Evolutionary conservation across 2,113 vertebrate species (phyloP).

Genomic region (Mohoua ochrocephala): DNA sequence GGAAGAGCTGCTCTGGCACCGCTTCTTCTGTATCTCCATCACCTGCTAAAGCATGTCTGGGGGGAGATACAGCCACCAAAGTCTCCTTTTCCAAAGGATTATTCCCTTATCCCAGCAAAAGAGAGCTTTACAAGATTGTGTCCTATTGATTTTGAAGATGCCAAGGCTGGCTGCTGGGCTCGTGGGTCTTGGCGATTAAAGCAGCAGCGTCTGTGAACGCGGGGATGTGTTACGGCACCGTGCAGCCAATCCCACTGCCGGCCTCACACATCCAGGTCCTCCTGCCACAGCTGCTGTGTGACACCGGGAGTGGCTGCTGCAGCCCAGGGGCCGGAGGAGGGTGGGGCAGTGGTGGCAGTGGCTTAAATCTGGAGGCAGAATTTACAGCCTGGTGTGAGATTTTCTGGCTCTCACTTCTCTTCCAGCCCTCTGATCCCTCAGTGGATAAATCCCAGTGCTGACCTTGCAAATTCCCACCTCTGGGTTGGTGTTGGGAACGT

Average conservation of each 20-base stretch:
- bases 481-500: background rate
- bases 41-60: background rate
- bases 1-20: background rate
- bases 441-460: background rate
- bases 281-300: background rate
- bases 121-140: background rate
- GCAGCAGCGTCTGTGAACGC: background rate
- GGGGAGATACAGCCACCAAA: background rate
- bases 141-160: background rate
- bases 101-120: background rate
- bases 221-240: fast-evolving
- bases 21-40: background rate
- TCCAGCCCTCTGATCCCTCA: background rate
- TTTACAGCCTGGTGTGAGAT: background rate
- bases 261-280: background rate
- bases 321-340: fast-evolving
- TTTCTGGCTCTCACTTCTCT: background rate
- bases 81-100: background rate
- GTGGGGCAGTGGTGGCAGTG: background rate
- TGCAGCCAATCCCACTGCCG: background rate
- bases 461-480: background rate
- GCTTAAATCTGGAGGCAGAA: background rate
- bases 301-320: background rate
- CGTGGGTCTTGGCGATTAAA: background rate
- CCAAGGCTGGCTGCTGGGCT: background rate